Evolutionary conservation across 2,888 invertebrate genomes (phyloP), one percentile per base, ranked within the genome.

Genomic region (Phrixothrix hirtus): DNA sequence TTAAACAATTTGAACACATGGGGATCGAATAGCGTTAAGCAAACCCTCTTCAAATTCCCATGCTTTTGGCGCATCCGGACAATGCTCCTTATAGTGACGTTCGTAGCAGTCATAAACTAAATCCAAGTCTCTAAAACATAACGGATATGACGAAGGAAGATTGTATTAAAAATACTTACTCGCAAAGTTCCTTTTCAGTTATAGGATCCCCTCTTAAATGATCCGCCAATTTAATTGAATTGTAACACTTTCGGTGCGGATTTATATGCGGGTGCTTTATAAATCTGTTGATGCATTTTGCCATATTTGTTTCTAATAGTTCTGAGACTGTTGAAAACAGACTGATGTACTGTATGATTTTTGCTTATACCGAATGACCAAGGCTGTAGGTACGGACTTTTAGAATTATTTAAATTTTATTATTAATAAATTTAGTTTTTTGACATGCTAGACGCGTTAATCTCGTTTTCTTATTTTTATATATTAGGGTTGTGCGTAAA

Each of bases 31-130:
- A 12, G 36, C 46, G 4, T 46, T 32, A 9, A 52, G 29, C 10
- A 52, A 32, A 13, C 52, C 52, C 5, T 15, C 29, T 15, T 52
- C 30, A 9, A 52, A 52, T 16, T 46, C 37, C 52, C 52, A 52
- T 10, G 42, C 52, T 17, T 41, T 36, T 0, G 52, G 52, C 2
- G 52, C 14, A 9, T 52, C 46, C 15, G 41, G 11, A 15, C 52
- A 52, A 11, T 52, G 17, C n/a, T 35, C 31, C 9, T 42, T 34
- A 32, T 32, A 52, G 7, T 41, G 27, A 9, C 14, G 21, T 17
- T 52, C 41, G 10, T 52, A 52, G 31, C 52, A 52, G 2, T 26
- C 2, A 7, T 52, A 47, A 29, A 46, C 17, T 14, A 14, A 2
- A 12, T 46, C 34, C 27, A 52, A 16, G 42, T 46, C 52, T n/a